Percentiles rank a stretch among this genome's conserved stretches.
Conservation (phyloP, 2,797 vertebrate genomes). For the Gouania willdenowi region DNA sequence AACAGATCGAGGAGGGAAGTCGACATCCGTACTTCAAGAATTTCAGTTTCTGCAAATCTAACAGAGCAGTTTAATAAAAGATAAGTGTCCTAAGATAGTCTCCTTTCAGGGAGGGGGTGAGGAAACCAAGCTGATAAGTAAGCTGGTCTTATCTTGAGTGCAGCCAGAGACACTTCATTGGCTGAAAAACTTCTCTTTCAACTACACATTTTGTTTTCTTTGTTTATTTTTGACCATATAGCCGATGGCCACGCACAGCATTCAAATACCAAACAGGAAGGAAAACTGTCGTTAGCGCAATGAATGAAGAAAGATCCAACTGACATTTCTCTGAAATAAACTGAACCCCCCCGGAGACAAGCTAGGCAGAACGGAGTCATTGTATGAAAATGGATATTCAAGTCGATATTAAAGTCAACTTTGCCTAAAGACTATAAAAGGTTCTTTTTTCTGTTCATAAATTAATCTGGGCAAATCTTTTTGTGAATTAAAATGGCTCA, state of each 20-base stretch:
- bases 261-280: constrained; percentile 21
- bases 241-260: constrained; percentile 3
- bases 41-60: constrained; percentile 14
- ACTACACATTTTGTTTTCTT: constrained; percentile 4
- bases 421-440: no score
- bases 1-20: constrained; percentile 18
- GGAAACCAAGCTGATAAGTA: constrained; percentile 40
- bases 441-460: no score
- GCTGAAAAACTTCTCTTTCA: constrained; percentile 22
- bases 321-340: background rate
- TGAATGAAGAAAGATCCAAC: constrained; percentile 2
- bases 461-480: no score
- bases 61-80: constrained; percentile 13
- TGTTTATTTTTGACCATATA: constrained; percentile 3
- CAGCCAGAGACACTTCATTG: constrained; percentile 54
- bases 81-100: constrained; percentile 7
- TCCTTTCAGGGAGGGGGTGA: constrained; percentile 25
- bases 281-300: constrained; percentile 6
- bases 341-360: no score
- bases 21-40: background rate
- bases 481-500: no score
- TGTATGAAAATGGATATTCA: no score
- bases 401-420: no score
- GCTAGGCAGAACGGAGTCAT: no score
- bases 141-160: constrained; percentile 45